Evolutionary conservation across 2,113 vertebrate species (phyloP).

Genomic region (Microcebus jonahi): DNA sequence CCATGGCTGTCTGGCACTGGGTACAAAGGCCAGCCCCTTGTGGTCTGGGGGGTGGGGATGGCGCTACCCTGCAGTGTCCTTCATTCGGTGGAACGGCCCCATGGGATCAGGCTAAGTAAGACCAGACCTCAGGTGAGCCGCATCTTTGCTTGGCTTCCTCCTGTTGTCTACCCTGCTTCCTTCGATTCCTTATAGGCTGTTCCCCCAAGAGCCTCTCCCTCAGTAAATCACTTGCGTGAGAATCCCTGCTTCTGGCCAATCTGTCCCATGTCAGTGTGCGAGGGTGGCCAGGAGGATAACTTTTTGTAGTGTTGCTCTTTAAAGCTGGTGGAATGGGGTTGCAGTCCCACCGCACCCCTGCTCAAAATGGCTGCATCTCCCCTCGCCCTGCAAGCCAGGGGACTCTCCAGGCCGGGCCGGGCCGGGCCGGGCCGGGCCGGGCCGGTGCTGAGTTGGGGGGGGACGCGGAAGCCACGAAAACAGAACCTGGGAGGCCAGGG

Average conservation of each 20-base stretch:
- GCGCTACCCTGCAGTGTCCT: too few species aligned
- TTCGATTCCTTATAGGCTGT: neutral
- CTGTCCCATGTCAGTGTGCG: rapidly evolving
- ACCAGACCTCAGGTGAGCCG: neutral
- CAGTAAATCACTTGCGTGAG: neutral
- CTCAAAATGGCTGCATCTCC: neutral
- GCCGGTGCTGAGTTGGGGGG: rapidly evolving
- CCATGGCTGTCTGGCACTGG: neutral
- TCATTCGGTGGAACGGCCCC: rapidly evolving
- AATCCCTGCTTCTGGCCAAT: neutral
- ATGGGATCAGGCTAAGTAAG: neutral
- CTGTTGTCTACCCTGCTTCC: neutral
- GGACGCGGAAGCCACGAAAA: neutral
- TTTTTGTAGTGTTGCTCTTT: neutral
- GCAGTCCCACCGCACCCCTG: neutral
- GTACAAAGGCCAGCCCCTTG: neutral
- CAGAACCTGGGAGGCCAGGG: neutral
- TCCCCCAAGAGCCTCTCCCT: neutral
- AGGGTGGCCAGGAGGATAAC: neutral
- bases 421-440: neutral
- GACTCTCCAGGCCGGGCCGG: neutral
- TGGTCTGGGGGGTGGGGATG: too few species aligned
- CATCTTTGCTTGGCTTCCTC: neutral
- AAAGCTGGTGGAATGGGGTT: neutral
- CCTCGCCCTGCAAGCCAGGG: neutral